Conservation (phyloP, 2,888 invertebrate species). For the Cerceris ruficornis region DNA sequence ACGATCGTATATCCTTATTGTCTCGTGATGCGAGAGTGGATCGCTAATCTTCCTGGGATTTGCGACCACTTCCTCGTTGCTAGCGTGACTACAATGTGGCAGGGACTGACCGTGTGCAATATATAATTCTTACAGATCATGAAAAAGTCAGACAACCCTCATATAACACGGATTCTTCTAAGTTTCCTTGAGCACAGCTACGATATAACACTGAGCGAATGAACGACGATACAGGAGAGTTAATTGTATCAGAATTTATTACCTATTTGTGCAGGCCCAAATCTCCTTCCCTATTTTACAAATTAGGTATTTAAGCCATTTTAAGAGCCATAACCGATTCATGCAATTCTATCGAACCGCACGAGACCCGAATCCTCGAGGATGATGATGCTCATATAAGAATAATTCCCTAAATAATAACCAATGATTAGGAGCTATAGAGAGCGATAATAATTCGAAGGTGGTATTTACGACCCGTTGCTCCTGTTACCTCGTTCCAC, state of each 20-base stretch:
- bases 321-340: background rate
- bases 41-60: conserved; percentile 51
- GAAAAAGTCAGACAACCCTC: too few species aligned
- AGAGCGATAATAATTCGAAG: conserved; percentile 62
- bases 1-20: conserved; percentile 48
- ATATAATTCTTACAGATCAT: too few species aligned
- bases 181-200: too few species aligned
- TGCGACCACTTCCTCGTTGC: conserved; percentile 10
- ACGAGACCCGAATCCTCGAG: conserved; percentile 24
- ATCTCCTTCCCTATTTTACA: too few species aligned
- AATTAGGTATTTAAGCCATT: too few species aligned
- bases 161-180: too few species aligned
- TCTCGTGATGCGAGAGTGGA: conserved; percentile 48
- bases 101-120: background rate
- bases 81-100: background rate
- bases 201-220: too few species aligned
- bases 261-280: too few species aligned
- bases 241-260: too few species aligned
- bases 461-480: conserved; percentile 56
- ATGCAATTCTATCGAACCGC: conserved; percentile 20
- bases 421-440: conserved; percentile 59
- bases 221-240: too few species aligned
- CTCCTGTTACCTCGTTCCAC: conserved; percentile 50
- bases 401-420: conserved; percentile 55
- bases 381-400: conserved; percentile 37